Conservation (phyloP, 2,113 vertebrate species). For the Zosterops pallidus region DNA sequence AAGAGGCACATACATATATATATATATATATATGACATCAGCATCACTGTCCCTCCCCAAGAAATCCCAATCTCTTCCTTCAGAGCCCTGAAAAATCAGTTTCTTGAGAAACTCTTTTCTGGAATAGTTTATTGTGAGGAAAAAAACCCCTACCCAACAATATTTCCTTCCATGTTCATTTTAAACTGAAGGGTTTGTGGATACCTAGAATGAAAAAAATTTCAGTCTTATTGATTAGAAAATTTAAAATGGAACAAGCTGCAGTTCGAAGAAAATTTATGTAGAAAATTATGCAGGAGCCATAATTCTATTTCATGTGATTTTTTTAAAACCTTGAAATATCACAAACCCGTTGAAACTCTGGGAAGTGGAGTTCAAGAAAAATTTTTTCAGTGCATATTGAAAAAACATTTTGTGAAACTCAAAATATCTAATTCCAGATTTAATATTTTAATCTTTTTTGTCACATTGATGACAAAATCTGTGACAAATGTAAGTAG, state of each 20-base stretch:
- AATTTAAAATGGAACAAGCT: neutral
- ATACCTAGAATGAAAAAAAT: neutral
- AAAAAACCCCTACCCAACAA: accelerated
- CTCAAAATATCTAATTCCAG: neutral
- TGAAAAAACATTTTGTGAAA: neutral
- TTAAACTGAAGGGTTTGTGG: neutral
- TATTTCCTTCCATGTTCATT: neutral
- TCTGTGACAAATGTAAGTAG: neutral
- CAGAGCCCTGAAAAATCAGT: neutral
- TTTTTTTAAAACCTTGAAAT: neutral
- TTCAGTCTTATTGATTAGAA: neutral
- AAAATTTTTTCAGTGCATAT: neutral
- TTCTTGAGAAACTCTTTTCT: neutral
- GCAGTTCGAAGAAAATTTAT: neutral
- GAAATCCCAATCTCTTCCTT: neutral
- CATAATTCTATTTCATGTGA: neutral
- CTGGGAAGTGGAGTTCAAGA: neutral
- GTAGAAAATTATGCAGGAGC: neutral
- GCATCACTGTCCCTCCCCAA: neutral
- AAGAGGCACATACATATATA: neutral
- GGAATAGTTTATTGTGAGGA: neutral
- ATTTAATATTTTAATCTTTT: neutral
- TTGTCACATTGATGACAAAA: neutral
- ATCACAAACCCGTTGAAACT: neutral
- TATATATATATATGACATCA: neutral